Evolutionary conservation across 2,797 vertebrate species (phyloP).

Genomic region (Staurois parvus): DNA sequence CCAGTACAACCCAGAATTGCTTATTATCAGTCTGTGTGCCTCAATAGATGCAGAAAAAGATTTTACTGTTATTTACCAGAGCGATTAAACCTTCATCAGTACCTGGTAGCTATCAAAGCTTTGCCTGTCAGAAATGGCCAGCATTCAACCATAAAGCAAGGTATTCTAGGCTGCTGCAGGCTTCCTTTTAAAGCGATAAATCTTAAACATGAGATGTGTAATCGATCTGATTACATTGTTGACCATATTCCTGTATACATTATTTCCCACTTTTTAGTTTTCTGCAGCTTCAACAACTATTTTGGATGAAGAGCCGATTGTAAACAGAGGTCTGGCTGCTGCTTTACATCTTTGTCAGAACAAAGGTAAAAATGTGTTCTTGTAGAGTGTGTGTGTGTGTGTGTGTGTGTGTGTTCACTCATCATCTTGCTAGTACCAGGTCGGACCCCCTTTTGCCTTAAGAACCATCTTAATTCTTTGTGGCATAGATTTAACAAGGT

Average conservation of each 20-base stretch:
- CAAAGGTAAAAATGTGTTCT: constrained; percentile 76
- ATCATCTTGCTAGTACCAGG: no score
- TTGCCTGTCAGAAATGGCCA: neutral
- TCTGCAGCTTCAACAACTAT: constrained; percentile 89
- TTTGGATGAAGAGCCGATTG: constrained; percentile 93
- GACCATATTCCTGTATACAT: neutral
- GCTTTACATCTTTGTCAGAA: constrained; percentile 91
- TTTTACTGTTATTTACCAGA: no score
- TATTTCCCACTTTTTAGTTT: constrained; percentile 72
- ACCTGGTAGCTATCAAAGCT: no score
- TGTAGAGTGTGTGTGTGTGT: no score
- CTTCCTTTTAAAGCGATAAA: neutral
- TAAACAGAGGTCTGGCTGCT: constrained; percentile 87
- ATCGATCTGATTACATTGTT: neutral
- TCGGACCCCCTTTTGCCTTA: no score
- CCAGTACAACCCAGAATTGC: no score
- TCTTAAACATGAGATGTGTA: neutral
- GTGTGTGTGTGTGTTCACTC: no score
- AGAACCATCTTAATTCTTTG: no score
- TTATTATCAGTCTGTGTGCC: no score
- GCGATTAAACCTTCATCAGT: no score
- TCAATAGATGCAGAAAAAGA: no score
- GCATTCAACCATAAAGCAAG: neutral
- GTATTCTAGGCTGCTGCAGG: neutral
- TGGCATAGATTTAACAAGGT: no score